Percentiles rank a stretch among this genome's conserved stretches.
Conservation (phyloP, 2,888 invertebrate genomes). For the Agelastica alni region DNA sequence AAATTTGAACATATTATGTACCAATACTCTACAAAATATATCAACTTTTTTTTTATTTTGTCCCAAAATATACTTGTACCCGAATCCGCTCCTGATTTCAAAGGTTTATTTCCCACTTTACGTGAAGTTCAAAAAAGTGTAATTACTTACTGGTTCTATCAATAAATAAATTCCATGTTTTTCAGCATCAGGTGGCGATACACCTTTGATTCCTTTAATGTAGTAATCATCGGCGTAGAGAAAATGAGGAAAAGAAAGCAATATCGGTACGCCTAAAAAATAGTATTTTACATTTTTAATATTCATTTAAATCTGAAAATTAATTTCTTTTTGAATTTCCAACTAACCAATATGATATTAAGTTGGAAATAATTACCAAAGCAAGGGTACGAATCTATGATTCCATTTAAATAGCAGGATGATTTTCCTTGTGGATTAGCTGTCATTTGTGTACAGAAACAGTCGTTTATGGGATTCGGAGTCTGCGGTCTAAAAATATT, state of each 20-base stretch:
- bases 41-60: neutral
- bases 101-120: too few relatives aligned
- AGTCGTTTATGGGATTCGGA: constrained; percentile 62
- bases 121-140: too few relatives aligned
- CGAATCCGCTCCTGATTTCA: too few relatives aligned
- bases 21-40: too few relatives aligned
- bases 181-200: constrained; percentile 57
- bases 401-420: constrained; percentile 66
- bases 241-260: constrained; percentile 74
- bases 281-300: too few relatives aligned
- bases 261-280: constrained; percentile 66
- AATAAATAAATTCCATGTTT: constrained; percentile 68
- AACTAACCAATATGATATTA: too few relatives aligned
- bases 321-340: too few relatives aligned
- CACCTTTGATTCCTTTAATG: constrained; percentile 62
- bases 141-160: constrained; percentile 62
- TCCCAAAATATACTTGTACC: too few relatives aligned
- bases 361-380: too few relatives aligned
- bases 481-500: constrained; percentile 64
- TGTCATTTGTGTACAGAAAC: constrained; percentile 68
- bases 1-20: too few relatives aligned
- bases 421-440: constrained; percentile 59
- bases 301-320: neutral
- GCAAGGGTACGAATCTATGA: constrained; percentile 65
- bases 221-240: constrained; percentile 65